Conservation (phyloP, 2,797 vertebrate species). For the Onychomys arenicola region DNA sequence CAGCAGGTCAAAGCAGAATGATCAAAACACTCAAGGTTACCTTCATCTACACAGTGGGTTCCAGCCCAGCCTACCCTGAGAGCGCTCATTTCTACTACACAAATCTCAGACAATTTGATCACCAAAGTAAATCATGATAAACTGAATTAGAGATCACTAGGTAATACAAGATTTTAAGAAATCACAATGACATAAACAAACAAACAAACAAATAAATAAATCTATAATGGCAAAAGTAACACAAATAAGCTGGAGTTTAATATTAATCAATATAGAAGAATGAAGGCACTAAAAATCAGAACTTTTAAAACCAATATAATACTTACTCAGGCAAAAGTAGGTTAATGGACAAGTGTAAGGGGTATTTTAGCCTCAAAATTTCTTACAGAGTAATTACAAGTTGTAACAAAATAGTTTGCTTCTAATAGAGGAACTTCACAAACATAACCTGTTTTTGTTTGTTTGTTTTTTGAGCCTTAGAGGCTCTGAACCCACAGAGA, state of each 20-base stretch:
- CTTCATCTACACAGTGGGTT: background rate
- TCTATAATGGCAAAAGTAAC: no score
- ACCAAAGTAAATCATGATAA: constrained; percentile 36
- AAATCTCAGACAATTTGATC: background rate
- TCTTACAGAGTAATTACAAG: constrained; percentile 41
- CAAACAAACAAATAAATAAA: no score
- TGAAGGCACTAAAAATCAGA: constrained; percentile 32
- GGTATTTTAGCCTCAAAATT: constrained; percentile 12
- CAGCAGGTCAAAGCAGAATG: background rate
- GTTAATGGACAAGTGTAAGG: background rate
- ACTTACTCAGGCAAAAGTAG: constrained; percentile 23
- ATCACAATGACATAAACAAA: no score
- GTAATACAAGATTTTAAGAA: no score
- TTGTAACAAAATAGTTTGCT: background rate
- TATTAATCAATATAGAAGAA: constrained; percentile 23
- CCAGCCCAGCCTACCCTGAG: background rate
- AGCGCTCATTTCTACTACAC: background rate
- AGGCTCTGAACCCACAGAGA: background rate
- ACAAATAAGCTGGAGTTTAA: background rate
- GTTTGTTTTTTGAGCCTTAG: background rate
- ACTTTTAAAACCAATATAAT: background rate
- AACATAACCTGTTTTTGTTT: background rate
- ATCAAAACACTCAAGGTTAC: background rate
- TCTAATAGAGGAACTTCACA: constrained; percentile 22
- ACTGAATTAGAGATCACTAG: no score